A percentile compares a stretch with the other conserved stretches of the same genome.
phyloP scores from a whole-genome alignment of 2,113 vertebrate genomes.

The Elachura formosa region DNA sequence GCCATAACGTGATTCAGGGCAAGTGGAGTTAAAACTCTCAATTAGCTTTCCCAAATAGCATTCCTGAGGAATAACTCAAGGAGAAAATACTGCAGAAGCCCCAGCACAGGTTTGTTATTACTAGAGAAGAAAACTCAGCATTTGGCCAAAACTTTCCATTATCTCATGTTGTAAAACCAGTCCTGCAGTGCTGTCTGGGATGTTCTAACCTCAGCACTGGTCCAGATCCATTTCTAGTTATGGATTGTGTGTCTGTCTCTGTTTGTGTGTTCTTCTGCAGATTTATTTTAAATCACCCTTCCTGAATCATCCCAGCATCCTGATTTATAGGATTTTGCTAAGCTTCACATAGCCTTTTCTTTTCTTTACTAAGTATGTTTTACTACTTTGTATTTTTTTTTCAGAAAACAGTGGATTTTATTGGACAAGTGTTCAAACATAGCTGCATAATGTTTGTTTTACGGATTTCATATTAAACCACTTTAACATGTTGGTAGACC shows the following conservation, averaged over 20 bases:
- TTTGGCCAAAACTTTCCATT: slow-evolving; percentile 7
- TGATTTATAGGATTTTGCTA: slow-evolving; percentile 45
- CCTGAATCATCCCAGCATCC: background rate
- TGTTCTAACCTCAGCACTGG: background rate
- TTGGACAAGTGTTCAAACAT: background rate
- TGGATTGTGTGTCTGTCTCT: background rate
- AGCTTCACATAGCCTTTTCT: slow-evolving; percentile 14
- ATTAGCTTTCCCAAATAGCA: slow-evolving; percentile 21
- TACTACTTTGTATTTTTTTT: slow-evolving; percentile 28
- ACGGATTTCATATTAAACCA: slow-evolving; percentile 45
- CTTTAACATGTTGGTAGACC: slow-evolving; percentile 42
- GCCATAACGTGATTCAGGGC: background rate
- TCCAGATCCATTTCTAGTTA: slow-evolving; percentile 18
- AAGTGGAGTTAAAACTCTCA: background rate
- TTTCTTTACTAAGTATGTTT: slow-evolving; percentile 33
- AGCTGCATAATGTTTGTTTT: background rate
- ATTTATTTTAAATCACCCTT: slow-evolving; percentile 28
- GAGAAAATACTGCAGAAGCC: slow-evolving; percentile 15
- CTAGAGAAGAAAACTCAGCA: background rate
- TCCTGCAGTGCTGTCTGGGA: background rate
- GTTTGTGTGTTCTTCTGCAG: background rate
- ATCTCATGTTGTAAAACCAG: background rate
- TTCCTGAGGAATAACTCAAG: background rate
- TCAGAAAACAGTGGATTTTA: background rate
- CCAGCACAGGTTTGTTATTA: background rate